Percentiles rank a stretch among this genome's conserved stretches.
phyloP scores from a whole-genome alignment of 2,797 vertebrate species.

The Gymnoscopelus braueri region DNA sequence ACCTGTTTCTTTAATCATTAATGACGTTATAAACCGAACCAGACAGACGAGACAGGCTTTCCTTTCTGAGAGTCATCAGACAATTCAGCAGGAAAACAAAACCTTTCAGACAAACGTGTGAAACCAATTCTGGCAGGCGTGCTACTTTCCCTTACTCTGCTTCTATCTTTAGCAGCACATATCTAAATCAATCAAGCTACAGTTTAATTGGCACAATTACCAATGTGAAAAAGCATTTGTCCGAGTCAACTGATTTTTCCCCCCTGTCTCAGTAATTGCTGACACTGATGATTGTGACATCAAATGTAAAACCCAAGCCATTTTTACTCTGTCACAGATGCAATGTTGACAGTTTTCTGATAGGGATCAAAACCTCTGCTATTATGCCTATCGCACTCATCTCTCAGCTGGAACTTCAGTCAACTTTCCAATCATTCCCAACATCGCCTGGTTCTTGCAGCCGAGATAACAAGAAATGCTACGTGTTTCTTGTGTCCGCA shows the following conservation, averaged over 20 bases:
- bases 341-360: conserved; percentile 37
- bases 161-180: conserved; percentile 30
- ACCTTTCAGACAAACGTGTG: conserved; percentile 38
- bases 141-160: conserved; percentile 41
- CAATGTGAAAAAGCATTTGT: conserved; percentile 14
- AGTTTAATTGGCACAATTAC: conserved; percentile 21
- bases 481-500: conserved; percentile 40
- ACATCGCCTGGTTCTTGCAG: conserved; percentile 23
- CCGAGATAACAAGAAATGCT: conserved; percentile 33
- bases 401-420: conserved; percentile 21
- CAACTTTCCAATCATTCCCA: conserved; percentile 16
- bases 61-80: conserved; percentile 38
- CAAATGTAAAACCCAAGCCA: conserved; percentile 34
- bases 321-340: conserved; percentile 30
- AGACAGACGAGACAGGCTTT: conserved; percentile 57
- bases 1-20: conserved; percentile 52
- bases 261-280: conserved; percentile 27
- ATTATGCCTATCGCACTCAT: conserved; percentile 1
- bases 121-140: conserved; percentile 28
- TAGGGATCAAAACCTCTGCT: conserved; percentile 35
- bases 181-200: conserved; percentile 18
- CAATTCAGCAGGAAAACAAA: conserved; percentile 43
- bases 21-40: conserved; percentile 64
- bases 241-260: conserved; percentile 16
- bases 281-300: conserved; percentile 22